Percentiles rank a stretch among this genome's conserved stretches.
Conservation (phyloP, 2,888 invertebrate genomes). For the Macrophya alboannulata region DNA sequence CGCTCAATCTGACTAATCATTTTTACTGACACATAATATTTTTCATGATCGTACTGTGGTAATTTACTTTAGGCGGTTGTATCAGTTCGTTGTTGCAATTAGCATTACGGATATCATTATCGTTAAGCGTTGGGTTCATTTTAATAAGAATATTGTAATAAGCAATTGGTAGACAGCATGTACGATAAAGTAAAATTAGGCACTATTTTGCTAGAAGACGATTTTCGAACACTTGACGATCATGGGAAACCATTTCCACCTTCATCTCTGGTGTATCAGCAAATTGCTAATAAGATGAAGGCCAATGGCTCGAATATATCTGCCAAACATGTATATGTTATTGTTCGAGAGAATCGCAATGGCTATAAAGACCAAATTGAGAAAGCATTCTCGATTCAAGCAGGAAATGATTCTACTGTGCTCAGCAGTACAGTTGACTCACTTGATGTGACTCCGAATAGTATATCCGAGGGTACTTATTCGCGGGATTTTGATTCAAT, state of each 20-base stretch:
- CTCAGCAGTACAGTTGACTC: not conserved
- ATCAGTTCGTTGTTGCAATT: too few species aligned
- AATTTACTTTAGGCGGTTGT: too few species aligned
- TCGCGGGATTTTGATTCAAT: not conserved
- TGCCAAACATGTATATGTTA: not conserved
- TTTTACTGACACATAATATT: too few species aligned
- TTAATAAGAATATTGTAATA: not conserved
- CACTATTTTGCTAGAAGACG: not conserved
- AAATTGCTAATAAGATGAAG: not conserved
- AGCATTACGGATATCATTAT: too few species aligned
- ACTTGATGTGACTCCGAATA: not conserved
- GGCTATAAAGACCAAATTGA: constrained; percentile 5
- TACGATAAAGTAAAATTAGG: not conserved
- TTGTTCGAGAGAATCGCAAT: not conserved
- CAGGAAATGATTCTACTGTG: not conserved
- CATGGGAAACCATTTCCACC: not conserved
- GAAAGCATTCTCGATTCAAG: not conserved
- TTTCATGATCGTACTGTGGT: too few species aligned
- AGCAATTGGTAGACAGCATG: not conserved
- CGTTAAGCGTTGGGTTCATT: not conserved
- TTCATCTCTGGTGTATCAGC: not conserved
- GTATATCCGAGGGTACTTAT: not conserved
- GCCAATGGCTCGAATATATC: not conserved
- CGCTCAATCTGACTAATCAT: too few species aligned
- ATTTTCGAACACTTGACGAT: not conserved